A percentile compares a stretch with the other conserved stretches of the same genome.
phyloP scores from a whole-genome alignment of 2,113 vertebrate genomes.

The Pluvialis apricaria region DNA sequence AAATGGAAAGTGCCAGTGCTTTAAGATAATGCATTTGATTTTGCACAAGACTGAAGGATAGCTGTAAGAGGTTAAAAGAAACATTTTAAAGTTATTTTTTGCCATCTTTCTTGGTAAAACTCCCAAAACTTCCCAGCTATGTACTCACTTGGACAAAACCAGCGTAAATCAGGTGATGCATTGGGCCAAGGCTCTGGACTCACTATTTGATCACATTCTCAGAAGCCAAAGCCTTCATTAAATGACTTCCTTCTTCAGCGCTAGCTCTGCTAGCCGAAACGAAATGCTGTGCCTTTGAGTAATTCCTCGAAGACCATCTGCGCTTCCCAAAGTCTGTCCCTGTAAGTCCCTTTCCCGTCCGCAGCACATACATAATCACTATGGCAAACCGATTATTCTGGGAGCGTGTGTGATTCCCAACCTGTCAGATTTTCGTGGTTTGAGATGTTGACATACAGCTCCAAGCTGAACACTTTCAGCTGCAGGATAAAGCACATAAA shows the following conservation, averaged over 20 bases:
- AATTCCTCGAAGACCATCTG: constrained; percentile 5
- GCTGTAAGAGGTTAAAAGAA: neutral
- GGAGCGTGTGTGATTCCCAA: constrained; percentile 8
- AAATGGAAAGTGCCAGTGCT: neutral
- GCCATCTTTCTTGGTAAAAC: neutral
- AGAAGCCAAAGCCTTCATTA: neutral
- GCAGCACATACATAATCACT: neutral
- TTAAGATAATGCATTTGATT: neutral
- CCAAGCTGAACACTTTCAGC: constrained; percentile 52
- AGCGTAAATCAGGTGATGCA: neutral
- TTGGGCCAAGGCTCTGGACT: neutral
- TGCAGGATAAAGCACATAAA: constrained; percentile 28
- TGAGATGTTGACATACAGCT: constrained; percentile 33
- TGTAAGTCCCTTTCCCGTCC: neutral
- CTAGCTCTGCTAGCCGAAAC: neutral
- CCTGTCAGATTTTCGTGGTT: constrained; percentile 56
- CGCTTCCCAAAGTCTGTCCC: neutral
- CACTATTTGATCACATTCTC: neutral
- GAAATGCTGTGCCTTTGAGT: neutral
- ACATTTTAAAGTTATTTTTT: neutral
- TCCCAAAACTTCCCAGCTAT: neutral
- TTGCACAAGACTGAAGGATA: neutral
- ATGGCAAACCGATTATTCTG: constrained; percentile 50
- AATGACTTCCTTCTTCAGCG: neutral
- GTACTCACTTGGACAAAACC: neutral